Evolutionary conservation across 1,140 invertebrate genomes (phyloP).

Genomic region (Metopolophium dirhodum): DNA sequence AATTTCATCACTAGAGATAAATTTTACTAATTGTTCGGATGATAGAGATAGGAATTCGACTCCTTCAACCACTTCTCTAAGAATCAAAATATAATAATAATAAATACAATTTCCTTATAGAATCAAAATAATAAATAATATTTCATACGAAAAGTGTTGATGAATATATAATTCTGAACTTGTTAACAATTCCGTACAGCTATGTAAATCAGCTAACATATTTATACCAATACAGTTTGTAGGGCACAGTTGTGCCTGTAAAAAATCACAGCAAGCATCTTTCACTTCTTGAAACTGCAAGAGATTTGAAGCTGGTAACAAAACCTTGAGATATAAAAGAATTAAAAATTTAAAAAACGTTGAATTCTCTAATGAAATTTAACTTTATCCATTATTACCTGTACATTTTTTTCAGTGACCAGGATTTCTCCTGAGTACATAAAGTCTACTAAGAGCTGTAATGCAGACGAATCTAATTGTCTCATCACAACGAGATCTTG

Average conservation of each 20-base stretch:
- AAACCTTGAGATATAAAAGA: constrained; percentile 60
- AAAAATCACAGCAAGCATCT: constrained; percentile 91
- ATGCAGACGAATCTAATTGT: constrained; percentile 79
- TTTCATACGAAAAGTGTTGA: constrained; percentile 85
- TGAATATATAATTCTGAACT: constrained; percentile 88
- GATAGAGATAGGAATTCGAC: too few relatives aligned
- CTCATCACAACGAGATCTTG: constrained; percentile 82
- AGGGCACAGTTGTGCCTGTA: constrained; percentile 89
- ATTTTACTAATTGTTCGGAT: too few relatives aligned
- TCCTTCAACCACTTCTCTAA: constrained; percentile 74
- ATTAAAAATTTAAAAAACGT: not conserved
- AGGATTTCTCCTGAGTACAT: constrained; percentile 89
- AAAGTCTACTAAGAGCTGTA: constrained; percentile 85
- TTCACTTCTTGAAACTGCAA: constrained; percentile 88
- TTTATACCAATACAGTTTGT: constrained; percentile 94
- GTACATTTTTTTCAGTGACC: constrained; percentile 93
- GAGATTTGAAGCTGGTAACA: constrained; percentile 91
- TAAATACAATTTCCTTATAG: not conserved
- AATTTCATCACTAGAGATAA: too few relatives aligned
- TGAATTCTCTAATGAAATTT: not conserved
- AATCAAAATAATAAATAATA: constrained; percentile 12
- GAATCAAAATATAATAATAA: constrained; percentile 59
- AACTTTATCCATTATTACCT: constrained; percentile 66
- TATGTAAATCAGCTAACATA: constrained; percentile 93
- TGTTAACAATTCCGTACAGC: constrained; percentile 79